Evolutionary conservation across 1,140 invertebrate genomes (phyloP).

Genomic region (Drosophila subobscura): DNA sequence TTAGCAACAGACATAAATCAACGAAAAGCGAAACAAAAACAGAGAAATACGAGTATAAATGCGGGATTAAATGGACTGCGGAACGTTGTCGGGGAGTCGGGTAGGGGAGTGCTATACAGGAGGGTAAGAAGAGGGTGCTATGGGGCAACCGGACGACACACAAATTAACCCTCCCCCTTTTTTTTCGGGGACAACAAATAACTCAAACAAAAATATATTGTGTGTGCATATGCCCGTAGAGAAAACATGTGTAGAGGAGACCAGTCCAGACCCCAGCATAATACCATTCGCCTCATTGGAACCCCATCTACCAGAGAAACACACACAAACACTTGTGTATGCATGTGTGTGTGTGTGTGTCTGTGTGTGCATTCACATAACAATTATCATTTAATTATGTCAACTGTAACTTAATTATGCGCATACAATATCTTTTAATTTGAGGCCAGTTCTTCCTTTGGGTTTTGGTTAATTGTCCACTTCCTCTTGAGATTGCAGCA

Average conservation of each 20-base stretch:
- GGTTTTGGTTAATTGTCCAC: constrained; percentile 71
- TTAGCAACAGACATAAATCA: constrained; percentile 79
- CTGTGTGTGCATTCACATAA: constrained; percentile 43
- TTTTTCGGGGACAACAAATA: constrained; percentile 34
- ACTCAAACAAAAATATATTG: constrained; percentile 3
- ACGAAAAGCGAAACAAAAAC: constrained; percentile 51
- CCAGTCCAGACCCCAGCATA: too few species aligned
- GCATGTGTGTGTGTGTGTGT: constrained; percentile 10
- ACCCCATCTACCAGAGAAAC: too few species aligned
- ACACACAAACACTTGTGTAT: too few species aligned
- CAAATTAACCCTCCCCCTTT: constrained; percentile 67
- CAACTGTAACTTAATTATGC: constrained; percentile 83
- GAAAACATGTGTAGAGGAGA: too few species aligned
- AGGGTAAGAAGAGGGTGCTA: constrained; percentile 15
- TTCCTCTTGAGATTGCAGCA: constrained; percentile 69
- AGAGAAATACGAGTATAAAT: constrained; percentile 56
- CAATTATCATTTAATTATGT: constrained; percentile 83
- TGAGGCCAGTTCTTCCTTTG: constrained; percentile 41
- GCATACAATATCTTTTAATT: constrained; percentile 69
- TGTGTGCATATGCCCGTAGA: too few species aligned
- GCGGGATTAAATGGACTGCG: constrained; percentile 70
- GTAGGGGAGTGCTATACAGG: not conserved
- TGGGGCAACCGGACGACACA: constrained; percentile 62
- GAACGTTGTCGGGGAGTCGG: constrained; percentile 15
- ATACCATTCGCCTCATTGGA: too few species aligned